phyloP scores from a whole-genome alignment of 1,140 invertebrate genomes.

The Polyergus mexicanus region DNA sequence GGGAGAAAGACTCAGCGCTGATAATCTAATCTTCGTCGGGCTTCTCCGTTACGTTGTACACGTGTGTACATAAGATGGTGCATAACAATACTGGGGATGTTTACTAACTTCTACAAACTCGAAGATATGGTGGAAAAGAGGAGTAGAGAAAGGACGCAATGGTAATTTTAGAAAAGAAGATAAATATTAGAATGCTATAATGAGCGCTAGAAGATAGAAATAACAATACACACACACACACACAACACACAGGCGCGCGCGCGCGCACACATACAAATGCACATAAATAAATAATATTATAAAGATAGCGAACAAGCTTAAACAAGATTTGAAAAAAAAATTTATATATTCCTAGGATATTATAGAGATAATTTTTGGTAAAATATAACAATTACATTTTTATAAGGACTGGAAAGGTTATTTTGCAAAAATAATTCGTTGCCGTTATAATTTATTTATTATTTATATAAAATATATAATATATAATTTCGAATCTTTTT shows the following conservation, averaged over 20 bases:
- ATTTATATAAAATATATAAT: too few species aligned
- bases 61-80: neutral
- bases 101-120: neutral
- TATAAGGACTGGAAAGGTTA: too few species aligned
- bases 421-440: too few species aligned
- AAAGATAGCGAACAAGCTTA: too few species aligned
- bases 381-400: slow-evolving; percentile 9
- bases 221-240: too few species aligned
- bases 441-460: too few species aligned
- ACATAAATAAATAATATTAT: neutral
- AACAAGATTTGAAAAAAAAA: neutral
- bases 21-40: slow-evolving; percentile 74
- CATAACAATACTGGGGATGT: neutral
- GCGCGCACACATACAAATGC: neutral
- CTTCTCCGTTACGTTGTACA: neutral
- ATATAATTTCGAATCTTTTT: too few species aligned
- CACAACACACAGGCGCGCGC: neutral
- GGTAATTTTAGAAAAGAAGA: neutral
- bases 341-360: neutral
- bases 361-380: neutral
- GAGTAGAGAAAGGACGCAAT: neutral
- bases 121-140: neutral
- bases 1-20: slow-evolving; percentile 54
- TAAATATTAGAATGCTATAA: neutral
- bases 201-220: neutral